Evolutionary conservation across 2,888 invertebrate genomes (phyloP).

Genomic region (Orthosia gracilis): DNA sequence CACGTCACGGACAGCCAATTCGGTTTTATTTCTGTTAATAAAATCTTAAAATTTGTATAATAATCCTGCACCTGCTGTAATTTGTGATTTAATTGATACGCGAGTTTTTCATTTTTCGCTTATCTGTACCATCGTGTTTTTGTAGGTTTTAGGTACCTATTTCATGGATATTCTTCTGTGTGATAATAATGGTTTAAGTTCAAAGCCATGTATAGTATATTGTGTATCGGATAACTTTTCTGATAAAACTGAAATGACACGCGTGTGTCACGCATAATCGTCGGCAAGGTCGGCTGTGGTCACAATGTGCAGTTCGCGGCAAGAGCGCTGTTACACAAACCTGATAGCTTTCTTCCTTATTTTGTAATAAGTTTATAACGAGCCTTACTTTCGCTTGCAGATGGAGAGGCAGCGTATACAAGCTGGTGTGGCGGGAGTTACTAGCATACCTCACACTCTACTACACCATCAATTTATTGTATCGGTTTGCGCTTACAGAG

Average conservation of each 20-base stretch:
- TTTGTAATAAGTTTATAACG: conserved; percentile 43
- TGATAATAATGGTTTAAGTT: conserved; percentile 18
- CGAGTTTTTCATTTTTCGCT: not conserved
- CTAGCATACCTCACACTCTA: conserved; percentile 96
- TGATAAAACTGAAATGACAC: conserved; percentile 43
- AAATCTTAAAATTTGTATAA: conserved; percentile 40
- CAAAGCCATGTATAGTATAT: conserved; percentile 31
- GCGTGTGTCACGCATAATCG: conserved; percentile 43
- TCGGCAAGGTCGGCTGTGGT: conserved; percentile 51
- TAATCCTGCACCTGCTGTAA: conserved; percentile 21
- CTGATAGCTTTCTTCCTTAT: conserved; percentile 51
- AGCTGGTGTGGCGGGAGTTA: conserved; percentile 98
- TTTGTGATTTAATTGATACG: conserved; percentile 21
- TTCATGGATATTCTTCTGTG: not conserved
- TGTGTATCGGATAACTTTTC: conserved; percentile 29
- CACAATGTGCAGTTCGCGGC: conserved; percentile 3
- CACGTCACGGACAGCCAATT: conserved; percentile 61
- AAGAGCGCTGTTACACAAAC: conserved; percentile 46
- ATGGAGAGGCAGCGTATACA: conserved; percentile 99
- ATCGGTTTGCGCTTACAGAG: conserved; percentile 95
- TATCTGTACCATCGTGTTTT: not conserved
- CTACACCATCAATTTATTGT: conserved; percentile 96
- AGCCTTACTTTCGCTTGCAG: conserved; percentile 86
- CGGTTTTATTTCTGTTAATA: conserved; percentile 50
- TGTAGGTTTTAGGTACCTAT: conserved; percentile 7